These are phyloP conservation scores for Antrozous pallidus DNA, from an alignment of 2,797 vertebrate species.

Conservation along the genomic window DNA sequence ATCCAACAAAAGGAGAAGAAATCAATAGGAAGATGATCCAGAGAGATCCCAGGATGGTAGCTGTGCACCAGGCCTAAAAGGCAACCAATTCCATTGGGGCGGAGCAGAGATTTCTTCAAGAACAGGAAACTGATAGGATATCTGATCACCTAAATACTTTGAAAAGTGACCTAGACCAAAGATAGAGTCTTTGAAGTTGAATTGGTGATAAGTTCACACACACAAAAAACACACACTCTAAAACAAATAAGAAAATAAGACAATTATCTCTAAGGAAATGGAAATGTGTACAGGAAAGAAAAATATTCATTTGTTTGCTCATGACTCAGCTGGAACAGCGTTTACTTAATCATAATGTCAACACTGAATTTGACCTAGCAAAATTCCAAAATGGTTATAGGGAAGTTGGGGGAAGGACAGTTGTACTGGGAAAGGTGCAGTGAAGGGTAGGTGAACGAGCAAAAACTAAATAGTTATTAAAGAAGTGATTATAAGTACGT, in stretches of 20 bases:
- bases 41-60: neutral
- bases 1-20: neutral
- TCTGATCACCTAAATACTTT: neutral
- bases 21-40: neutral
- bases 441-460: neutral
- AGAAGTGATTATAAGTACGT: neutral
- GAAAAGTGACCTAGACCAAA: conserved; percentile 6
- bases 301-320: neutral
- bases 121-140: neutral
- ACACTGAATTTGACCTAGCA: neutral
- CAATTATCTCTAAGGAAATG: conserved; percentile 5
- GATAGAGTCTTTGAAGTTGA: neutral
- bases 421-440: neutral
- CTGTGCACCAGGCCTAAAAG: neutral
- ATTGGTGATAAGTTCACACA: neutral
- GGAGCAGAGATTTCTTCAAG: neutral
- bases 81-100: neutral
- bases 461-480: neutral
- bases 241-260: neutral
- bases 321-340: neutral
- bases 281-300: conserved; percentile 38
- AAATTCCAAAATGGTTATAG: conserved; percentile 17
- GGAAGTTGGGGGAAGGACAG: neutral
- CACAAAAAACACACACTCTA: neutral
- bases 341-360: conserved; percentile 20